Conservation (phyloP, 2,888 invertebrate genomes). For the Seira sanloemensis region DNA sequence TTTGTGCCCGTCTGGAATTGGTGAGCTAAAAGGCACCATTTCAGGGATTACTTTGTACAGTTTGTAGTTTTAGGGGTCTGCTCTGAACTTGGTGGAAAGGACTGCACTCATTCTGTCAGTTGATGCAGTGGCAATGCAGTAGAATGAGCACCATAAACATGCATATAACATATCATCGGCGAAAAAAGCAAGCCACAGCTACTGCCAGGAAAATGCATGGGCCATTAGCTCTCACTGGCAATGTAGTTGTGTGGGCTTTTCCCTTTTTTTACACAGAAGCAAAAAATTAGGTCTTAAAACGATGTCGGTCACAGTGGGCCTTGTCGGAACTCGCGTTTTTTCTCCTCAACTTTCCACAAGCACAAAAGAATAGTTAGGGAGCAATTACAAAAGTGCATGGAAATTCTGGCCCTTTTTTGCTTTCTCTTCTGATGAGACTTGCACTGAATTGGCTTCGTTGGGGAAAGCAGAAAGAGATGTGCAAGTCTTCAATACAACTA, state of each 20-base stretch:
- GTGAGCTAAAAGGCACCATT: background rate
- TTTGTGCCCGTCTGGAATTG: background rate
- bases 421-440: conserved; percentile 6
- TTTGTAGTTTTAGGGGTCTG: background rate
- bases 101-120: conserved; percentile 14
- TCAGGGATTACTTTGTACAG: conserved; percentile 3
- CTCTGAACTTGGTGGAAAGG: conserved; percentile 6
- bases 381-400: conserved; percentile 43
- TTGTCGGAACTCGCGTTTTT: conserved; percentile 16
- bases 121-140: conserved; percentile 16
- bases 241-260: conserved; percentile 11
- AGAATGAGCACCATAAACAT: conserved; percentile 10
- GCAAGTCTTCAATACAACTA: no score
- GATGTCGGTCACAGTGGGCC: conserved; percentile 24
- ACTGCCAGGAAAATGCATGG: conserved; percentile 49
- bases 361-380: conserved; percentile 14
- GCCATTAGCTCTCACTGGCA: conserved; percentile 43
- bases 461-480: background rate
- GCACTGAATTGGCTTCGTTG: background rate
- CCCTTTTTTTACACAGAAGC: background rate
- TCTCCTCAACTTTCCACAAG: background rate
- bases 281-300: conserved; percentile 17
- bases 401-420: conserved; percentile 12
- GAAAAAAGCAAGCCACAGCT: conserved; percentile 1
- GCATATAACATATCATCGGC: conserved; percentile 13